Base-by-base conservation (phyloP, 1,140 invertebrate species). In the Cotesia glomerata region DNA sequence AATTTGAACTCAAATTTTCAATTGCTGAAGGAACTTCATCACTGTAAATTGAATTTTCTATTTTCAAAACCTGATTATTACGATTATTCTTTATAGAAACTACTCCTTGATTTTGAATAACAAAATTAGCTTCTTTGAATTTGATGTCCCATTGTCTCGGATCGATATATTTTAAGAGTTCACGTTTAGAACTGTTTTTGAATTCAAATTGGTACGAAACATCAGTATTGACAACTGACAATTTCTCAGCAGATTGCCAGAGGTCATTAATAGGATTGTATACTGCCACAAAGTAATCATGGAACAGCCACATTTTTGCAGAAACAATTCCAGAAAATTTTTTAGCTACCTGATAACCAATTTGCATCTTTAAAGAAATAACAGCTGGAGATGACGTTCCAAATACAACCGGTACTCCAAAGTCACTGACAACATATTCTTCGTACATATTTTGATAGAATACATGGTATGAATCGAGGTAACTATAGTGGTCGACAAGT, bases 391-490 rank as follows among this genome's bases (percentile, higher is more conserved):
- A 45, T 9, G 7, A 45, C 7, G 79, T 81, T 18, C 79, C 74
- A 45, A 86, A 73, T 1, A 82, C 11, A 16, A 79, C 80, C 5
- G 84, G 84, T 26, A 88, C 66, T 72, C 88, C 88, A 13, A 87
- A 79, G 34, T 87, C 86, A 5, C 82, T 87, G 0, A 85, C 76
- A 13, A 87, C 74, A 0, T 80, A 73, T 69, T 80, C 77, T 62
- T 81, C 79, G 14, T 76, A 81, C 3, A 82, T 49, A 32, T 73
- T 76, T 0, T 77, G 35, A 13, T 80, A 82, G 2, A 83, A 59
- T 0, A 71, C 18, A 5, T 82, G 79, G 26, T 77, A 71, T 5
- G 34, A 8, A 69, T 18, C 1, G 39, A 13, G 7, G 9, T 58
- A 49, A 13, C 70, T 51, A 11, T 51, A 8, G 45, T 45, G 39